Evolutionary conservation across 2,888 invertebrate genomes (phyloP), one percentile per base, ranked within the genome.

Genomic region (Brachycybe producta): DNA sequence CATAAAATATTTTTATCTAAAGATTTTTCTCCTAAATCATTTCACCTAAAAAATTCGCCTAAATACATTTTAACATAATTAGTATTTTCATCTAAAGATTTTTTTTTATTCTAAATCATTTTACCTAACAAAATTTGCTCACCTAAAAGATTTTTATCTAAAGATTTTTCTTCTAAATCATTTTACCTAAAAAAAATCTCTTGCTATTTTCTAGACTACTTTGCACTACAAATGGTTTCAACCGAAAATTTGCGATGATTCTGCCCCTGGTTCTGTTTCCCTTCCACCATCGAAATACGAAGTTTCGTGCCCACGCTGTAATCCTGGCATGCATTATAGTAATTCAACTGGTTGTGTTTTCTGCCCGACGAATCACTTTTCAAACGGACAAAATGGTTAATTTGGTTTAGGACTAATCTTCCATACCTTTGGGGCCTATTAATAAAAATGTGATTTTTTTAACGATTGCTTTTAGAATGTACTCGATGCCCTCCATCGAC

Each of bases 191-290:
- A n/a, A n/a, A n/a, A n/a, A n/a, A n/a, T n/a, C n/a, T n/a, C n/a
- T n/a, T 11, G 19, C n/a, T 24, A 19, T 32, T 4, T 52, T 56
- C 1, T 61, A 70, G 67, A 72, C 72, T 1, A 61, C 64, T 55
- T 61, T 65, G 1, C 59, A 62, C 19, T 74, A 73, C 61, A 61
- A 68, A 49, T 75, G 75, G 73, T 65, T 75, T 23, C 62, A 70
- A 52, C 75, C 75, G 1, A 67, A 70, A 55, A 69, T 74, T 45
- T 76, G 76, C 59, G 61, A 68, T 23, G 69, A 70, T 15, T 64
- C 67, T 49, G 51, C 65, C 21, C 57, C 63, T 1, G 65, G 61
- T 0, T 65, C 72, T 0, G 66, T 64, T 2, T 54, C 60, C 3
- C 63, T 74, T 13, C 73, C 73, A 2, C 53, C 57, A 3, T 57